Percentiles rank a stretch among this genome's conserved stretches.
phyloP scores from a whole-genome alignment of 2,113 vertebrate genomes.

The Acanthisitta chloris region DNA sequence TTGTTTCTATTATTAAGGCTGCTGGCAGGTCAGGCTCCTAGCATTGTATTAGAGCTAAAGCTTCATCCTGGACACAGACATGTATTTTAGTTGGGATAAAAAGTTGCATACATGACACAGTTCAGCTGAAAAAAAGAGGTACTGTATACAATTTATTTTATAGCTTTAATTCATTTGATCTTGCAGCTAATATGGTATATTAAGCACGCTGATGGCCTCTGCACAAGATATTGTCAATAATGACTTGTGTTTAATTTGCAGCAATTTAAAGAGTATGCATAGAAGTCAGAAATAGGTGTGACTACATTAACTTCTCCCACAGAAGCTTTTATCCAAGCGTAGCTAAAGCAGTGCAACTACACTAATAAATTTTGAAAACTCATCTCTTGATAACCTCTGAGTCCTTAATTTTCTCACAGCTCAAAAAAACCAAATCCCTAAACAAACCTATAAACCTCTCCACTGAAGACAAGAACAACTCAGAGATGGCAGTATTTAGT shows the following conservation, averaged over 20 bases:
- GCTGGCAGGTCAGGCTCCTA: neutral
- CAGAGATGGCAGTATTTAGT: neutral
- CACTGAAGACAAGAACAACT: neutral
- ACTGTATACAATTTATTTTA: neutral
- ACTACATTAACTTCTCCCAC: neutral
- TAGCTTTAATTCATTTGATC: neutral
- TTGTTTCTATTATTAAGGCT: neutral
- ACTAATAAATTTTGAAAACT: neutral
- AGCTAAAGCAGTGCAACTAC: neutral
- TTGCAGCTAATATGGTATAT: neutral
- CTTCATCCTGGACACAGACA: neutral
- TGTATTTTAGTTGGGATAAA: neutral
- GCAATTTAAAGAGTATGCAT: neutral
- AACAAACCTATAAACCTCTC: neutral
- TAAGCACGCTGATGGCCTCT: neutral
- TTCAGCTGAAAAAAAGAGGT: neutral
- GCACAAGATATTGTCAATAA: fast-evolving
- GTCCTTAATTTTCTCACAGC: neutral
- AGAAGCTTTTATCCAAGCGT: neutral
- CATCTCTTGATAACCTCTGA: neutral
- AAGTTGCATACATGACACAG: neutral
- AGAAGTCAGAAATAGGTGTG: neutral
- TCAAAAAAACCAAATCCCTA: neutral
- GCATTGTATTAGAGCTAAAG: neutral
- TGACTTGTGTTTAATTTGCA: neutral